These are phyloP conservation scores for Avahi laniger DNA, from an alignment of 2,797 vertebrate genomes.

Conservation along the genomic window DNA sequence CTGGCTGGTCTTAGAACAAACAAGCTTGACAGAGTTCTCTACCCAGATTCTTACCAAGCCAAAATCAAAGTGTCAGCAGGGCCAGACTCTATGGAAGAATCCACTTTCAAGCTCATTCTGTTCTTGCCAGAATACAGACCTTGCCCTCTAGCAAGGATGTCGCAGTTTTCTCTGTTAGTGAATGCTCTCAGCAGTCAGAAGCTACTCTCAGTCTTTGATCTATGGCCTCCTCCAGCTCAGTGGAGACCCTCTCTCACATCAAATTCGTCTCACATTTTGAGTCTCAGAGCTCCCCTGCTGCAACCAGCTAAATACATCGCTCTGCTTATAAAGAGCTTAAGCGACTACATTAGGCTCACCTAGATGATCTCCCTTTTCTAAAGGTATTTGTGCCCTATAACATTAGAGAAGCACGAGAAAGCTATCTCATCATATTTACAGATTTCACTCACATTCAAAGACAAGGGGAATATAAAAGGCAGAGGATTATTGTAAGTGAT, in stretches of 20 bases:
- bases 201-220: neutral
- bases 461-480: too few species aligned
- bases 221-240: neutral
- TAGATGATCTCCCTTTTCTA: neutral
- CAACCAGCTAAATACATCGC: neutral
- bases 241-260: neutral
- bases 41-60: neutral
- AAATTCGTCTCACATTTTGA: neutral
- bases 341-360: too few species aligned
- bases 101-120: neutral
- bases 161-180: neutral
- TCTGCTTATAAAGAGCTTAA: neutral
- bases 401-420: rapidly evolving
- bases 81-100: neutral
- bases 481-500: too few species aligned
- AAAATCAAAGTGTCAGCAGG: neutral
- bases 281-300: neutral
- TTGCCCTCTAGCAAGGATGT: neutral
- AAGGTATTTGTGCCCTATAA: neutral
- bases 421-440: neutral
- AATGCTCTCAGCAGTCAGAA: neutral
- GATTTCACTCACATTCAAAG: neutral
- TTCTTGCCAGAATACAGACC: neutral
- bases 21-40: neutral
- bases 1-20: neutral